Conservation (phyloP, 2,888 invertebrate species). For the Tridacna gigas region DNA sequence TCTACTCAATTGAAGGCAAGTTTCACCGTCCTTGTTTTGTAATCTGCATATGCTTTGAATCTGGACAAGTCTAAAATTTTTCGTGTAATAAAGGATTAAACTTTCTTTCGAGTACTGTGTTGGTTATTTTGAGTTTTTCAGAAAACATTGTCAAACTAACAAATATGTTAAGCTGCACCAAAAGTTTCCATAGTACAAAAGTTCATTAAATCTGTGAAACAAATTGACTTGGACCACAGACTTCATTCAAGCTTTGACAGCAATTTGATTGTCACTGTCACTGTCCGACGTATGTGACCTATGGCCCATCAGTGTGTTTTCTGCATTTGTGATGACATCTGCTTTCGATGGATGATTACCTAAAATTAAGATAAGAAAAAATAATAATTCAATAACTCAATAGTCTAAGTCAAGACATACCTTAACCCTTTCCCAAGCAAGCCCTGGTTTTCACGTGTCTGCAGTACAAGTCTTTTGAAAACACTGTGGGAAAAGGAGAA, state of each 20-base stretch:
- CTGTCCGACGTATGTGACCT: conserved; percentile 51
- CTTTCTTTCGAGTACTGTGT: background rate
- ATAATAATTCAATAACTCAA: too few relatives aligned
- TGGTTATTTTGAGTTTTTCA: too few relatives aligned
- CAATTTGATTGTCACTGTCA: conserved; percentile 36
- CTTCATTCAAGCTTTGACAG: conserved; percentile 11
- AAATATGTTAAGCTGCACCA: background rate
- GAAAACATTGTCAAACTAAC: background rate
- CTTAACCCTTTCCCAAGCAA: too few relatives aligned
- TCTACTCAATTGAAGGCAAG: too few relatives aligned
- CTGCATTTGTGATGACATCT: conserved; percentile 50
- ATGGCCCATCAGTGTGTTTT: conserved; percentile 46
- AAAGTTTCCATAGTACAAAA: background rate
- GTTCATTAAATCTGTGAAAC: background rate
- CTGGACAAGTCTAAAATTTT: background rate
- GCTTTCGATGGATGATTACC: conserved; percentile 63
- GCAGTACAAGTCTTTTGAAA: background rate
- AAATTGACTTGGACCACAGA: background rate
- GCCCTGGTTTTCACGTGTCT: too few relatives aligned
- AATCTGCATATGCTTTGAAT: background rate
- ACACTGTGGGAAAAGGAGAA: background rate
- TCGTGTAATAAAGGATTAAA: background rate
- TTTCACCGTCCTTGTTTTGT: background rate
- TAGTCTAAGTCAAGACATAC: too few relatives aligned
- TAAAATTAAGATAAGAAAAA: conserved; percentile 6